Conservation (phyloP, 2,888 invertebrate genomes). For the Callinectes sapidus region DNA sequence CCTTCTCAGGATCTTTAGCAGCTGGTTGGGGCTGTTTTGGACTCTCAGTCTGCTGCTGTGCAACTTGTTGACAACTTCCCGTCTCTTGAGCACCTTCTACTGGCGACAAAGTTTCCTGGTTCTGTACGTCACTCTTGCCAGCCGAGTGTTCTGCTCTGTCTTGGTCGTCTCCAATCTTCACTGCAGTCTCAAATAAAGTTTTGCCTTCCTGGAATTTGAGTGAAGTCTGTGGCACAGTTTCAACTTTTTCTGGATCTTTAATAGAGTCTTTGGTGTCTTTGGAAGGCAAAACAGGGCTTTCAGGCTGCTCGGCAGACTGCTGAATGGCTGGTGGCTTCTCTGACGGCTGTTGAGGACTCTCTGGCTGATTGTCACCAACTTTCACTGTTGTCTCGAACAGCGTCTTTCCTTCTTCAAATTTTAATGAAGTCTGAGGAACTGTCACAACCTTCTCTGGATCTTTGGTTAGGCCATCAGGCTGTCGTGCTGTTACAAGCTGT, state of each 20-base stretch:
- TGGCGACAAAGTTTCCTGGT: background rate
- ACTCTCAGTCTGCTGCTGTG: background rate
- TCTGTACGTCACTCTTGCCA: background rate
- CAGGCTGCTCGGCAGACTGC: background rate
- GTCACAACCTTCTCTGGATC: constrained; percentile 9
- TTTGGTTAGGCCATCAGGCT: background rate
- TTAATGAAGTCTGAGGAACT: constrained; percentile 5
- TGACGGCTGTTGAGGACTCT: background rate
- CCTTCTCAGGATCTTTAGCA: background rate
- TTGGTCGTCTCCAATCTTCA: constrained; percentile 8
- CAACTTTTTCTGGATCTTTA: background rate
- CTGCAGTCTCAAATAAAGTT: constrained; percentile 5
- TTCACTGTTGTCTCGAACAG: constrained; percentile 33
- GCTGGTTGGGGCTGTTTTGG: background rate
- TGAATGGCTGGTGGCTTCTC: background rate
- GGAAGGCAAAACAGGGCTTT: background rate
- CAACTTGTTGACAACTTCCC: background rate
- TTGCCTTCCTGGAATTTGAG: constrained; percentile 35
- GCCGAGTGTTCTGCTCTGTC: background rate
- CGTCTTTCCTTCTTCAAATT: constrained; percentile 36
- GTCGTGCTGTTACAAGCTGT: background rate
- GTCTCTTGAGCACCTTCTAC: background rate
- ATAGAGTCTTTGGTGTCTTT: background rate
- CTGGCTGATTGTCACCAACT: background rate
- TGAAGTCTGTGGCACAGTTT: background rate